Evolutionary conservation across 2,113 vertebrate genomes (phyloP), one percentile per base, ranked within the genome.

Genomic region (Colinus virginianus): DNA sequence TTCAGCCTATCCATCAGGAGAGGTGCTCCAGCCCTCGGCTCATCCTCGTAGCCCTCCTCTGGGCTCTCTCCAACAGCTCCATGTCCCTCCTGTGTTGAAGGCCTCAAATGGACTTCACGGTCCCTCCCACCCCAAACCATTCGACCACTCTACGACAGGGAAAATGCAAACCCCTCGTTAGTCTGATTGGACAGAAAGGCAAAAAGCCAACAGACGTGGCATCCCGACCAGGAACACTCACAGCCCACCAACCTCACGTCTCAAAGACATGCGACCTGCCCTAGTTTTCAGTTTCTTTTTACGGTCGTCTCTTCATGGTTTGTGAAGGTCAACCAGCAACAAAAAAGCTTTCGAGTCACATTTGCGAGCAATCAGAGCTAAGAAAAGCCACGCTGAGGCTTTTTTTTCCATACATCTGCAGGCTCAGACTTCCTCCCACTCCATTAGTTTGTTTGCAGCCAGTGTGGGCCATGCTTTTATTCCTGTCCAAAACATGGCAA

Each of bases 391-490:
- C 1, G 34, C 69, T 56, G 61, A 28, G 34, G 14, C 22, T 72
- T 62, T 59, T 43, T 53, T 80, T 25, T 22, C 15, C 11, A 42
- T 8, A 13, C 49, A 78, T 86, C 83, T 75, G 38, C 66, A 88
- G 81, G 69, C 22, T 43, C 25, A 16, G 45, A 45, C 53, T 90
- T 78, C 78, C 75, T 92, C 84, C 93, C 75, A 58, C 81, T 94
- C 90, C 69, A 70, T 94, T 69, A 72, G 59, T 42, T 92, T 93
- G 81, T 91, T 94, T 85, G 75, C 58, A 69, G 36, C 26, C 71
- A 49, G 71, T 8, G 82, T 49, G 78, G 95, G 92, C 82, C 13
- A 43, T 22, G 81, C 32, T 84, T 75, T 90, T 74, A 70, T 88
- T 94, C 38, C 62, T 74, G 30, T 11, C 69, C 56, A 25, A 94